These are phyloP conservation scores for Eupsilia transversa DNA, from an alignment of 2,888 invertebrate species.

Conservation along the genomic window DNA sequence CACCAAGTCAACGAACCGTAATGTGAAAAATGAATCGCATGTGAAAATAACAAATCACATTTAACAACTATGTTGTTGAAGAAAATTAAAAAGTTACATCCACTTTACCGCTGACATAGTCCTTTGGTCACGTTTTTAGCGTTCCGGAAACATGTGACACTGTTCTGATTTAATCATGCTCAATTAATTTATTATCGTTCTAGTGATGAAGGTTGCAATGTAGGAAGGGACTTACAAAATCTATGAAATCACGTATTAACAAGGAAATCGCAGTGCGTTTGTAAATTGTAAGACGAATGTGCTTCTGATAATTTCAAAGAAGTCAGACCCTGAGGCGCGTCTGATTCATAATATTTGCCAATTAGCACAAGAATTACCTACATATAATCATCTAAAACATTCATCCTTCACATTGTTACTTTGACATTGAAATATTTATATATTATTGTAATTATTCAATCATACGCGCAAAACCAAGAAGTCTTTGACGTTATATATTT, in stretches of 20 bases:
- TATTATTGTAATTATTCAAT: conserved; percentile 31
- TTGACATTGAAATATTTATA: conserved; percentile 44
- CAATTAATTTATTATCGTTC: conserved; percentile 18
- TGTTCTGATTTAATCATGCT: conserved; percentile 44
- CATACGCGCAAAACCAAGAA: neutral
- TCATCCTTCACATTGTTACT: conserved; percentile 16
- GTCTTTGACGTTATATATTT: conserved; percentile 33
- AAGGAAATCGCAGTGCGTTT: conserved; percentile 19
- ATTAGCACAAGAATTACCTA: conserved; percentile 3
- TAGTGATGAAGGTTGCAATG: conserved; percentile 7
- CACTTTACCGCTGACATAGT: conserved; percentile 9
- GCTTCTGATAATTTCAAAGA: conserved; percentile 16
- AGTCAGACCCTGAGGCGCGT: conserved; percentile 5
- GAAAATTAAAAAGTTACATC: conserved; percentile 40
- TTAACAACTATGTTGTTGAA: conserved; percentile 24
- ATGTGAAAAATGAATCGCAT: conserved; percentile 71
- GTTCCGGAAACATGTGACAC: conserved; percentile 37
- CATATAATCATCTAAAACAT: conserved; percentile 19
- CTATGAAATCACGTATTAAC: conserved; percentile 36
- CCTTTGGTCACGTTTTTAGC: conserved; percentile 41
- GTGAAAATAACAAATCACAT: conserved; percentile 58
- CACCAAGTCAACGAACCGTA: conserved; percentile 77
- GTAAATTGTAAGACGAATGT: conserved; percentile 21
- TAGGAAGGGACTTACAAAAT: conserved; percentile 27
- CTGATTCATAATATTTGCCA: conserved; percentile 22